These are phyloP conservation scores for Galerucella pusilla DNA, from an alignment of 2,888 invertebrate species.

Conservation along the genomic window DNA sequence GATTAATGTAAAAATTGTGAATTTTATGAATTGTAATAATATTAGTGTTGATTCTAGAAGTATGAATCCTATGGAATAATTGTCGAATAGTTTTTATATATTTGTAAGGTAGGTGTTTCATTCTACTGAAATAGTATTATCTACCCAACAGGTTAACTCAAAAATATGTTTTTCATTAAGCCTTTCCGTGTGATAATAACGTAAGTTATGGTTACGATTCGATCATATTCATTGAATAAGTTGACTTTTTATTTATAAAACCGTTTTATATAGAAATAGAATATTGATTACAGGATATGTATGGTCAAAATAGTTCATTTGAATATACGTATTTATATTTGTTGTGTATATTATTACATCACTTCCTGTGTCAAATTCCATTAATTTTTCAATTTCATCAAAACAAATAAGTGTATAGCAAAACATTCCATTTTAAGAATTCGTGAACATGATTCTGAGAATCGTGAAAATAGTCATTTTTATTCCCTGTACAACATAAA, in stretches of 20 bases:
- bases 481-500: background rate
- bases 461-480: background rate
- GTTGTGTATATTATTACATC: slow-evolving; percentile 15
- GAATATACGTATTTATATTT: slow-evolving; percentile 16
- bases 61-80: slow-evolving; percentile 12
- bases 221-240: background rate
- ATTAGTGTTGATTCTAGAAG: background rate
- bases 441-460: background rate
- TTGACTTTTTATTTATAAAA: background rate
- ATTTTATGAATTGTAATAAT: slow-evolving; percentile 9
- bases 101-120: background rate
- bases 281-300: slow-evolving; percentile 2
- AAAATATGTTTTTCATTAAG: slow-evolving; percentile 2
- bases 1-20: slow-evolving; percentile 18
- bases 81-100: background rate
- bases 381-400: background rate
- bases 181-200: background rate
- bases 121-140: background rate
- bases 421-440: background rate
- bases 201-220: background rate
- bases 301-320: slow-evolving; percentile 15
- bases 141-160: slow-evolving; percentile 11
- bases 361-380: slow-evolving; percentile 18
- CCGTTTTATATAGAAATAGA: background rate
- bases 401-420: slow-evolving; percentile 6